These are phyloP conservation scores for Pheucticus melanocephalus DNA, from an alignment of 2,113 vertebrate genomes.

Conservation along the genomic window DNA sequence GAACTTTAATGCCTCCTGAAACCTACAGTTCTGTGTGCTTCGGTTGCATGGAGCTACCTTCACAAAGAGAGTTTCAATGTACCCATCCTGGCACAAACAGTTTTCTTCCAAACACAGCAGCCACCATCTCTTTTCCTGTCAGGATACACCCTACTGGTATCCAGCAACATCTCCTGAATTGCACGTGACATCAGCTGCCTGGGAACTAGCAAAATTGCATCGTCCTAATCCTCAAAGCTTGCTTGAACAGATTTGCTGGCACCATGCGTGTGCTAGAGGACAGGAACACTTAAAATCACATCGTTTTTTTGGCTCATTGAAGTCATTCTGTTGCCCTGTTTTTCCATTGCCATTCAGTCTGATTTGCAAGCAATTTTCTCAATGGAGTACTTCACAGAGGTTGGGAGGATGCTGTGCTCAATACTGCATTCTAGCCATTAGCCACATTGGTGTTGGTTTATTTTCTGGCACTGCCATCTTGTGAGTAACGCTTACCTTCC, in stretches of 20 bases:
- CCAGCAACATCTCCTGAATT: constrained; percentile 1
- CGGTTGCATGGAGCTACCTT: not conserved
- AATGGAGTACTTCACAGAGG: constrained; percentile 69
- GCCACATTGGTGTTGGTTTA: constrained; percentile 30
- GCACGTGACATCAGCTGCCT: not conserved
- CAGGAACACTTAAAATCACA: constrained; percentile 67
- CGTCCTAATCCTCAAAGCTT: constrained; percentile 24
- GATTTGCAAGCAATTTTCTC: constrained; percentile 74
- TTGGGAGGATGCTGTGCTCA: constrained; percentile 38
- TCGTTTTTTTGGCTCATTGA: constrained; percentile 73
- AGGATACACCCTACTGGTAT: not conserved
- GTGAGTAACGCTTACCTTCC: constrained; percentile 58
- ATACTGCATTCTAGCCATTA: constrained; percentile 41
- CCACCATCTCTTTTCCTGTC: not conserved
- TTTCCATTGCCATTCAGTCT: constrained; percentile 70
- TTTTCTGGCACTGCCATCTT: constrained; percentile 46
- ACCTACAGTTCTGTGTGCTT: not conserved
- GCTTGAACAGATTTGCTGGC: constrained; percentile 63
- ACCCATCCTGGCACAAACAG: not conserved
- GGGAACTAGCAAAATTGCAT: constrained; percentile 6
- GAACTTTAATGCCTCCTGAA: not conserved
- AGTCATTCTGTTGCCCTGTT: constrained; percentile 62
- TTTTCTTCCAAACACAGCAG: not conserved
- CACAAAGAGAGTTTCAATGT: not conserved
- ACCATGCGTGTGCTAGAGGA: constrained; percentile 31